Conservation (phyloP, 37 sponge, comb jelly and placozoan genomes). For the Cladorhizidae sp. region DNA sequence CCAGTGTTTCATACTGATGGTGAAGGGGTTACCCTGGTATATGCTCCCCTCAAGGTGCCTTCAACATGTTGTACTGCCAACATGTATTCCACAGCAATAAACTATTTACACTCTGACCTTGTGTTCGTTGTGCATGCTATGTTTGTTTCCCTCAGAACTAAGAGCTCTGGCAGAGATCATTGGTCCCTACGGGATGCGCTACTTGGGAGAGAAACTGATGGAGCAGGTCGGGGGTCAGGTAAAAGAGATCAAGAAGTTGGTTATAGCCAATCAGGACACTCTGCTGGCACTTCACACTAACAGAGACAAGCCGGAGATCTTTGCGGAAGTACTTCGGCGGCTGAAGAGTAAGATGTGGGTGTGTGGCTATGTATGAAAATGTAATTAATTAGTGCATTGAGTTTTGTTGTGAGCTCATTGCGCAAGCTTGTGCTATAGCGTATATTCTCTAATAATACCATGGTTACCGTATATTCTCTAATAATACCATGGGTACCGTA, state of each 20-base stretch:
- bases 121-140: too few relatives aligned
- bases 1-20: too few relatives aligned
- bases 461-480: too few relatives aligned
- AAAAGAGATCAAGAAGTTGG: slow-evolving; percentile 88
- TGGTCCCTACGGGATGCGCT: slow-evolving; percentile 92
- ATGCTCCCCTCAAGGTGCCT: too few relatives aligned
- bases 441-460: too few relatives aligned
- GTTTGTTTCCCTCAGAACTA: slow-evolving; percentile 47
- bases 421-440: too few relatives aligned
- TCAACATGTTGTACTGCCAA: too few relatives aligned
- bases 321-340: slow-evolving; percentile 57
- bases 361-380: too few relatives aligned
- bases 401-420: too few relatives aligned
- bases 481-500: too few relatives aligned
- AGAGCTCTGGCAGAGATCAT: slow-evolving; percentile 85
- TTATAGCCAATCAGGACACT: slow-evolving; percentile 82
- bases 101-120: slow-evolving; percentile 18
- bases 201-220: slow-evolving; percentile 88
- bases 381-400: too few relatives aligned
- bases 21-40: too few relatives aligned
- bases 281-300: slow-evolving; percentile 82
- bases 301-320: slow-evolving; percentile 89
- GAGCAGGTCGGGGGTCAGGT: slow-evolving; percentile 83
- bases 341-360: slow-evolving; percentile 55
- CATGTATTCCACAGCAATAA: background rate